Conservation (phyloP, 2,797 vertebrate genomes). For the Sarcoramphus papa region DNA sequence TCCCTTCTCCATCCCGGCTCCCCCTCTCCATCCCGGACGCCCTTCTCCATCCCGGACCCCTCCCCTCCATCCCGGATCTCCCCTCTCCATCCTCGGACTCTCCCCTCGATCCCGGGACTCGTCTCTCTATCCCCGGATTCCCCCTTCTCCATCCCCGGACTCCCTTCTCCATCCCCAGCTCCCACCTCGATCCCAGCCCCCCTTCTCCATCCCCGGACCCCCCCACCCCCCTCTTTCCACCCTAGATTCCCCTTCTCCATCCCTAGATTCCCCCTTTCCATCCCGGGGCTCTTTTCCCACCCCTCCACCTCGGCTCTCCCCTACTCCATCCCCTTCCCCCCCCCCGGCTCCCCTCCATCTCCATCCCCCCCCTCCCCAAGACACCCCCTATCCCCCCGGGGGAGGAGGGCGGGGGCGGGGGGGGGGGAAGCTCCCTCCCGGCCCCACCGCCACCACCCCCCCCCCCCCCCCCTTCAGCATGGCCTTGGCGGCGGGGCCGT, state of each 20-base stretch:
- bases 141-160: background rate
- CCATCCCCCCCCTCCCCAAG: background rate
- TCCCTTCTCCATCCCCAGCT: background rate
- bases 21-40: no score
- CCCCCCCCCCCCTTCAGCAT: conserved; percentile 31
- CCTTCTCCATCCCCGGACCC: no score
- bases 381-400: background rate
- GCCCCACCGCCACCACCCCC: no score
- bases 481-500: conserved; percentile 90
- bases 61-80: background rate
- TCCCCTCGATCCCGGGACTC: no score
- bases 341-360: background rate
- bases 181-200: no score
- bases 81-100: background rate
- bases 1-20: no score
- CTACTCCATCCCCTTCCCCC: background rate
- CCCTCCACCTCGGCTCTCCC: background rate
- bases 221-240: no score
- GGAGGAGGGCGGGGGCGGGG: background rate
- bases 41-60: background rate
- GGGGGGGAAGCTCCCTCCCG: no score
- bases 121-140: no score
- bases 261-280: no score
- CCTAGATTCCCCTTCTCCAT: no score
- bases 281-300: no score